Conservation (phyloP, 2,113 vertebrate species). For the Paramormyrops kingsleyae region DNA sequence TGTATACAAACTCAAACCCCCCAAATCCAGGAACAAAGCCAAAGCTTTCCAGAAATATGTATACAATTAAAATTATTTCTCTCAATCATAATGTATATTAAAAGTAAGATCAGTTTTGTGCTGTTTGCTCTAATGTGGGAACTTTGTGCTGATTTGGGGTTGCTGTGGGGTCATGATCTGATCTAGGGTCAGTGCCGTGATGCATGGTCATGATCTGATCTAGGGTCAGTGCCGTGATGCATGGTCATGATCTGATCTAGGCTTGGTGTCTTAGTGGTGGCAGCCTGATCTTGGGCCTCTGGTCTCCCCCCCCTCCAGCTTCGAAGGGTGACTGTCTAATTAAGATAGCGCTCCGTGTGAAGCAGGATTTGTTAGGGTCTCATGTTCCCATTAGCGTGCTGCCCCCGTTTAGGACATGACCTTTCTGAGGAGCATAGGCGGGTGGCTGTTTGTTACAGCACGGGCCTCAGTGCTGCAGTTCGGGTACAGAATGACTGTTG, state of each 20-base stretch:
- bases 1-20: neutral
- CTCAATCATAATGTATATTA: neutral
- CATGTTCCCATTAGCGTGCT: constrained; percentile 10
- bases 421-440: constrained; percentile 15
- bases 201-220: neutral
- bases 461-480: neutral
- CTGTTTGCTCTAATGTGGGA: neutral
- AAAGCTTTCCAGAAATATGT: neutral
- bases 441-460: neutral
- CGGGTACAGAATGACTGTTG: neutral
- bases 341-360: constrained; percentile 29
- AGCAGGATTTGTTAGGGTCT: constrained; percentile 26
- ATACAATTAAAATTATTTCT: neutral
- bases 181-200: constrained; percentile 5
- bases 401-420: constrained; percentile 24
- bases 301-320: neutral
- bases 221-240: neutral
- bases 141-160: neutral
- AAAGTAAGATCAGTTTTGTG: neutral
- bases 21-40: neutral
- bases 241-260: neutral
- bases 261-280: neutral
- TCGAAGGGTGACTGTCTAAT: constrained; percentile 38
- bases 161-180: neutral
- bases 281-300: neutral